These are phyloP conservation scores for Seriola quinqueradiata DNA, from an alignment of 2,113 vertebrate genomes.

Conservation along the genomic window DNA sequence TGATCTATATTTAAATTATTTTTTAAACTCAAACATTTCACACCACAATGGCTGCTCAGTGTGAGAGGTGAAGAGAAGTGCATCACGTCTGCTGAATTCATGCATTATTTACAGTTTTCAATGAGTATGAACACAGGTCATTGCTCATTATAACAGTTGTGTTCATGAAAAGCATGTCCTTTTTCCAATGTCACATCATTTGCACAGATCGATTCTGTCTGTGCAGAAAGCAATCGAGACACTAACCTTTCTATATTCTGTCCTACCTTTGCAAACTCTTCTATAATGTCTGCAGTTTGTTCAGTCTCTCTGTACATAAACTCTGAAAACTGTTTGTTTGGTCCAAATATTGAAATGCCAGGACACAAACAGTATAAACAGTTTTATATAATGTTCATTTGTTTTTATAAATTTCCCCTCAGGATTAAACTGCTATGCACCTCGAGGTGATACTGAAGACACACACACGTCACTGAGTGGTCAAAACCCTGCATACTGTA, in stretches of 20 bases:
- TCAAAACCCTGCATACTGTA: not conserved
- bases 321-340: not conserved
- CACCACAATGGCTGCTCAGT: not conserved
- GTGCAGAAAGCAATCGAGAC: not conserved
- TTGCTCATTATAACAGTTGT: not conserved
- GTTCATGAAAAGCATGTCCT: not conserved
- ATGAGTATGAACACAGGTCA: not conserved
- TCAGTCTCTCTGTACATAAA: not conserved
- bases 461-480: not conserved
- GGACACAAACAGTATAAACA: not conserved
- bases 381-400: not conserved
- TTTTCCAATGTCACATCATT: not conserved
- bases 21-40: not conserved
- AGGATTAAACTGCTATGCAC: not conserved
- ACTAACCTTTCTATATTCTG: not conserved
- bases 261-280: not conserved
- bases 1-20: not conserved
- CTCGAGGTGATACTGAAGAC: not conserved
- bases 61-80: not conserved
- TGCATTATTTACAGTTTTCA: not conserved
- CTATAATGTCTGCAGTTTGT: conserved; percentile 8
- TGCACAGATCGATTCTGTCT: not conserved
- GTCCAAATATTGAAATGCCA: not conserved
- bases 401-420: not conserved
- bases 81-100: too few species aligned